These are phyloP conservation scores for Callimorpha dominula DNA, from an alignment of 2,888 invertebrate species.

Conservation along the genomic window DNA sequence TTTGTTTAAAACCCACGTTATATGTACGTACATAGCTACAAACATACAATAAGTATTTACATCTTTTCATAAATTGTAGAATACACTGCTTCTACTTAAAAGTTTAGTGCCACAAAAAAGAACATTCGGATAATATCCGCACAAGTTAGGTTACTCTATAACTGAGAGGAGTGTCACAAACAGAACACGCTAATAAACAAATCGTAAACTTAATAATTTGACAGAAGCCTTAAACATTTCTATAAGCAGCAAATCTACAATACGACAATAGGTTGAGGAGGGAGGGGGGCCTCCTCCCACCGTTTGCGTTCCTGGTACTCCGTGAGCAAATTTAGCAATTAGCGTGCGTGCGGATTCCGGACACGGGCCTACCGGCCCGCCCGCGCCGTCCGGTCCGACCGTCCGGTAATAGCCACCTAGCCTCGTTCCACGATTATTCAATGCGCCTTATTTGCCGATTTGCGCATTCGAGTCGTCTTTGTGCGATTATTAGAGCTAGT, in stretches of 20 bases:
- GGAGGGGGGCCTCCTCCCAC: slow-evolving; percentile 8
- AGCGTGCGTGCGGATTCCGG: slow-evolving; percentile 73
- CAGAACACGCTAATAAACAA: slow-evolving; percentile 13
- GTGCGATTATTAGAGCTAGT: slow-evolving; percentile 33
- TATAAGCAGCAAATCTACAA: slow-evolving; percentile 21
- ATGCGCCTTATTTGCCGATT: slow-evolving; percentile 25
- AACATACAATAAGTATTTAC: background rate
- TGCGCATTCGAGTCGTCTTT: slow-evolving; percentile 28
- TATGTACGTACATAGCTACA: background rate
- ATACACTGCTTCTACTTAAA: background rate
- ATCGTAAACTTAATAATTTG: slow-evolving; percentile 19
- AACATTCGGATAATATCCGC: background rate
- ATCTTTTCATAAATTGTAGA: no score
- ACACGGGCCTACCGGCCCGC: slow-evolving; percentile 29
- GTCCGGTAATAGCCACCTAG: slow-evolving; percentile 68
- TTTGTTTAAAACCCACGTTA: background rate
- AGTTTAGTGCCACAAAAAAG: background rate
- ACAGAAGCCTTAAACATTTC: slow-evolving; percentile 18
- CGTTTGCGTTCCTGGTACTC: slow-evolving; percentile 25
- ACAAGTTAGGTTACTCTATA: background rate
- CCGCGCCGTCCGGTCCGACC: slow-evolving; percentile 38
- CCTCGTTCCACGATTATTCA: slow-evolving; percentile 44
- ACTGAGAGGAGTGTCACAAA: background rate
- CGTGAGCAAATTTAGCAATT: slow-evolving; percentile 77
- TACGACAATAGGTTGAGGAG: slow-evolving; percentile 55